These are phyloP conservation scores for Mactra quadrangularis DNA, from an alignment of 1,140 invertebrate genomes.

Conservation along the genomic window DNA sequence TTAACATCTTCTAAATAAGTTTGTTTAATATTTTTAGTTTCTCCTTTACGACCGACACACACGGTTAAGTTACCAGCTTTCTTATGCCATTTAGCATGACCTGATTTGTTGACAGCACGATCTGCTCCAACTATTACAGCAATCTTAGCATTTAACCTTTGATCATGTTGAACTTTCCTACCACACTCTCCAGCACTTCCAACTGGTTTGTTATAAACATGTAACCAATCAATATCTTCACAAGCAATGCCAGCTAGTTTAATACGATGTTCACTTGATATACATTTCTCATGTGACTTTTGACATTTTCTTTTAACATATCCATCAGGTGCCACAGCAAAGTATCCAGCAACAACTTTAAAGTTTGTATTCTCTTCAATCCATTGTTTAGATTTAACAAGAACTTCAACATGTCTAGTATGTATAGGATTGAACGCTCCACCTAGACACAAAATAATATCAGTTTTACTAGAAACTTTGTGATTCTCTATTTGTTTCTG, in stretches of 20 bases:
- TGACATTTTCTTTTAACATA: conserved; percentile 32
- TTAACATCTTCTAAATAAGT: conserved; percentile 29
- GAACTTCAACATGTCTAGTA: conserved; percentile 31
- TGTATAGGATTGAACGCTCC: conserved; percentile 53
- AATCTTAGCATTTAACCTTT: not conserved
- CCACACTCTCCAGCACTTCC: conserved; percentile 51
- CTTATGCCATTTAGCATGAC: conserved; percentile 42
- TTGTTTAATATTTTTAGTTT: conserved; percentile 19
- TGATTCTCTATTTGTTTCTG: not conserved
- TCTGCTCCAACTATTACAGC: conserved; percentile 44
- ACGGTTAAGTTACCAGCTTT: not conserved
- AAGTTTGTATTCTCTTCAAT: conserved; percentile 44
- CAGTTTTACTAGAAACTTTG: not conserved
- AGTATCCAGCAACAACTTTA: conserved; percentile 4
- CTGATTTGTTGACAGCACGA: conserved; percentile 20
- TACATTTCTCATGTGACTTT: conserved; percentile 21
- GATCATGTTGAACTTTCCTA: not conserved
- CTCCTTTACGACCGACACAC: conserved; percentile 37
- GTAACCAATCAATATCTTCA: conserved; percentile 9
- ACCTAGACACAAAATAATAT: conserved; percentile 50
- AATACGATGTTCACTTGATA: conserved; percentile 31
- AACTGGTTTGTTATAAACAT: conserved; percentile 17
- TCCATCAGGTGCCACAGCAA: conserved; percentile 47
- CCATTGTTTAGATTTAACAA: conserved; percentile 27
- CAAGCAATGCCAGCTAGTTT: conserved; percentile 20